These are phyloP conservation scores for Holotrichia oblita DNA, from an alignment of 1,140 invertebrate genomes.

Conservation along the genomic window DNA sequence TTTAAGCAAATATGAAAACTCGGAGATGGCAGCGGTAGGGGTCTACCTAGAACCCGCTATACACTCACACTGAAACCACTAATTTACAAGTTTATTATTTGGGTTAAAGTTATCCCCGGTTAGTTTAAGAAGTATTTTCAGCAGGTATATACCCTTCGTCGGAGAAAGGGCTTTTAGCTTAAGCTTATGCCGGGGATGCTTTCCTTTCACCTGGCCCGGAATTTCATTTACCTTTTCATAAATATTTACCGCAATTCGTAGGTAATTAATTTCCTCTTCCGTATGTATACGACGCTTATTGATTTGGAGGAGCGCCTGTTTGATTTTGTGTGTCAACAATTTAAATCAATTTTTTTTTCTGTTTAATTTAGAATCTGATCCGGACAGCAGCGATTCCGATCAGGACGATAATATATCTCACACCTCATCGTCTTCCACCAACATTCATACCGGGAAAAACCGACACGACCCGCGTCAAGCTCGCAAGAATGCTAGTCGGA, in stretches of 20 bases:
- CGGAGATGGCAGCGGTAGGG: background rate
- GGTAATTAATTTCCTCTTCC: background rate
- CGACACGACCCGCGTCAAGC: background rate
- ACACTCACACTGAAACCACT: background rate
- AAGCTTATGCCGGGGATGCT: background rate
- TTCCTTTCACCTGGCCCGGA: background rate
- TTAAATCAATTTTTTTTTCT: too few species aligned
- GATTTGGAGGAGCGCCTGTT: too few species aligned
- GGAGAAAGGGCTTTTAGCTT: background rate
- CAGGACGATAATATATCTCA: background rate
- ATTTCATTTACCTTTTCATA: conserved; percentile 13
- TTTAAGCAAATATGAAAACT: background rate
- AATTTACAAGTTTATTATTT: conserved; percentile 14
- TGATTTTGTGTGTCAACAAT: too few species aligned
- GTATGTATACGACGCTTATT: too few species aligned
- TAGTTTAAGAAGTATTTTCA: background rate
- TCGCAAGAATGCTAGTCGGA: background rate
- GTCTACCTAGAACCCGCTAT: background rate
- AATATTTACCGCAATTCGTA: background rate
- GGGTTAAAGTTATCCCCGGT: conserved; percentile 5
- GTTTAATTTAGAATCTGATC: background rate
- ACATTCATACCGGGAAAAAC: background rate
- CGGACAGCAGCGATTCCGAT: background rate
- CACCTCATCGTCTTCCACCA: background rate
- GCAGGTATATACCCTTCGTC: too few species aligned